These are phyloP conservation scores for Euleptes europaea DNA, from an alignment of 2,113 vertebrate species.

Conservation along the genomic window DNA sequence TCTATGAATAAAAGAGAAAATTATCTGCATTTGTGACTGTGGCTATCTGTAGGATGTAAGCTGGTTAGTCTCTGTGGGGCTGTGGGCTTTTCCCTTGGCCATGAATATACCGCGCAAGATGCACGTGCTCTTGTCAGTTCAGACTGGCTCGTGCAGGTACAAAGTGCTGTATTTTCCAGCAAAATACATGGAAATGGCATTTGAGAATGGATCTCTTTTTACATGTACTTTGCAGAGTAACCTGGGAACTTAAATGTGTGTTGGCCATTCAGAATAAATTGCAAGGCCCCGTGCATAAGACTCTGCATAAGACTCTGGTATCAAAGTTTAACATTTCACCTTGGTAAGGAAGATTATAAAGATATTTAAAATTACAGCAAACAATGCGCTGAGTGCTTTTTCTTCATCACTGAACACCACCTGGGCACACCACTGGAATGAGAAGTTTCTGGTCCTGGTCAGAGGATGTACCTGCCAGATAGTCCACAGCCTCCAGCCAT, in stretches of 20 bases:
- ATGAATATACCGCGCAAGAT: neutral
- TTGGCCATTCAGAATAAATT: neutral
- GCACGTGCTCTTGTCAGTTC: neutral
- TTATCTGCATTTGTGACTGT: neutral
- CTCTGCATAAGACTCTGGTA: neutral
- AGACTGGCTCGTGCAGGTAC: neutral
- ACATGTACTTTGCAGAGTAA: neutral
- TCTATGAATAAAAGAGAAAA: neutral
- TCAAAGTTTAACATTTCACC: neutral
- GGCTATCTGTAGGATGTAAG: neutral
- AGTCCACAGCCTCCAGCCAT: too few relatives aligned
- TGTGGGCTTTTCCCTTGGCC: neutral
- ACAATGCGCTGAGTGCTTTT: neutral
- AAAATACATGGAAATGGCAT: neutral
- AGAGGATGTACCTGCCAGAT: too few relatives aligned
- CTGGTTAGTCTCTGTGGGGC: neutral
- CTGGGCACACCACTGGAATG: neutral
- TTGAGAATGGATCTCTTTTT: neutral
- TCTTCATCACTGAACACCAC: neutral
- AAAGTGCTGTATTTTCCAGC: neutral
- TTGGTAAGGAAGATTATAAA: neutral
- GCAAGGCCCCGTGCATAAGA: neutral
- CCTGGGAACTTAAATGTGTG: neutral
- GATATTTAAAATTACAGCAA: neutral
- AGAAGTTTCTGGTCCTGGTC: neutral